A percentile compares a stretch with the other conserved stretches of the same genome.
phyloP scores from a whole-genome alignment of 2,113 vertebrate species.

The Rhabdomys dilectus region DNA sequence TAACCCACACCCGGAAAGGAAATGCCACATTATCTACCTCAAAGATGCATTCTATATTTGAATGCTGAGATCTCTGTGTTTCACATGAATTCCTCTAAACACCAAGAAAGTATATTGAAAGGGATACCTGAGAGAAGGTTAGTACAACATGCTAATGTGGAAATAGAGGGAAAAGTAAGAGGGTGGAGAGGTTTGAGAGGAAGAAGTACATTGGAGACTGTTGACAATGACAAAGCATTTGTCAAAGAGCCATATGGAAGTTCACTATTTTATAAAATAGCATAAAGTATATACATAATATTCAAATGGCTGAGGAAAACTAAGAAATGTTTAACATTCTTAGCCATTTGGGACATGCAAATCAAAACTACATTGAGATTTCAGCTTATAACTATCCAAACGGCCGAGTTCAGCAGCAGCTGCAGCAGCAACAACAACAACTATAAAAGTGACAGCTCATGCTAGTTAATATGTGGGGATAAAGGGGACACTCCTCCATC shows the following conservation, averaged over 20 bases:
- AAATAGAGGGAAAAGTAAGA: not conserved
- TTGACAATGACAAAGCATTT: not conserved
- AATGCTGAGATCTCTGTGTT: not conserved
- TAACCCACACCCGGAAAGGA: not conserved
- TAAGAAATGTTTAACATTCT: not conserved
- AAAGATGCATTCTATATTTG: not conserved
- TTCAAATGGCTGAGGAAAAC: not conserved
- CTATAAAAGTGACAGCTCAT: not conserved
- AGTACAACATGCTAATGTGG: not conserved
- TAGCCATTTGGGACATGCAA: not conserved
- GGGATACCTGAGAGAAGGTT: no score
- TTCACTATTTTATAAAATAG: not conserved
- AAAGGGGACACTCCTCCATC: not conserved
- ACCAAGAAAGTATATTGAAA: not conserved
- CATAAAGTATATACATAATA: not conserved
- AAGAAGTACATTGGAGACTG: rapidly evolving
- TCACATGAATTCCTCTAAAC: not conserved
- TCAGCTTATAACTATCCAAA: not conserved
- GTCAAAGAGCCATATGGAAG: not conserved
- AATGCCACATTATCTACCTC: not conserved
- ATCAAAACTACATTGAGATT: not conserved
- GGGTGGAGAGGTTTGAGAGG: not conserved
- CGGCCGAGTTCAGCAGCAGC: not conserved
- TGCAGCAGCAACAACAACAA: not conserved
- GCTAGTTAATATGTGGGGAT: not conserved